Percentiles rank a stretch among this genome's conserved stretches.
Conservation (phyloP, 2,888 invertebrate species). For the Amblyteles armatorius region DNA sequence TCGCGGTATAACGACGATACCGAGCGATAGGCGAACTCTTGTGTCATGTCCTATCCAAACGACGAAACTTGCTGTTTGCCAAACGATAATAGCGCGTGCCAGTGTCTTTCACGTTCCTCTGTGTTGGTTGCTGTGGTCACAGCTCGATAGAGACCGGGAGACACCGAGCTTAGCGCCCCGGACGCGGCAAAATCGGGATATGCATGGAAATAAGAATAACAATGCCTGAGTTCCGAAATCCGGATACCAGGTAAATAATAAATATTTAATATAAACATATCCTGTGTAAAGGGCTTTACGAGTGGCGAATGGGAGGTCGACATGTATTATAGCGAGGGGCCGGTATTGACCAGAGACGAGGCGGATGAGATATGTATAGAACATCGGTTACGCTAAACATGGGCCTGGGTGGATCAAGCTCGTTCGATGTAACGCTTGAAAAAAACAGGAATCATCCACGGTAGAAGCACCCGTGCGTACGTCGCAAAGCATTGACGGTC, state of each 20-base stretch:
- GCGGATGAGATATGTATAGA: slow-evolving; percentile 35
- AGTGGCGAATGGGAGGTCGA: neutral
- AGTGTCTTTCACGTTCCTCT: neutral
- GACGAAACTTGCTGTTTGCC: slow-evolving; percentile 46
- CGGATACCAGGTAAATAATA: slow-evolving; percentile 20
- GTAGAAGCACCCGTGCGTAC: neutral
- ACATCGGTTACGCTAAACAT: slow-evolving; percentile 14
- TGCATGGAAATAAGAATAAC: neutral
- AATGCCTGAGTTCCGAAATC: neutral
- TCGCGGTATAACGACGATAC: slow-evolving; percentile 17
- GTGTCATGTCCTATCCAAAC: slow-evolving; percentile 24
- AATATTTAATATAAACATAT: slow-evolving; percentile 43
- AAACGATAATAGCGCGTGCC: slow-evolving; percentile 49
- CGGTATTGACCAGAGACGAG: slow-evolving; percentile 59
- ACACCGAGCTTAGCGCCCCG: slow-evolving; percentile 4
- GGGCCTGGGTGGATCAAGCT: neutral
- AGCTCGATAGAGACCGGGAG: slow-evolving; percentile 14
- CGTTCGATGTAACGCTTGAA: slow-evolving; percentile 5
- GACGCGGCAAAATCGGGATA: neutral
- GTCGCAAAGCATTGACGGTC: neutral
- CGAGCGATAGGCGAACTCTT: slow-evolving; percentile 18
- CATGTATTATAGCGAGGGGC: slow-evolving; percentile 44
- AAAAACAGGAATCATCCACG: slow-evolving; percentile 10
- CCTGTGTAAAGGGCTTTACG: slow-evolving; percentile 9
- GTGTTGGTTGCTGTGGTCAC: neutral